Conservation (phyloP, 92 coral and sea anemone species). For the Zoanthus sociatus region DNA sequence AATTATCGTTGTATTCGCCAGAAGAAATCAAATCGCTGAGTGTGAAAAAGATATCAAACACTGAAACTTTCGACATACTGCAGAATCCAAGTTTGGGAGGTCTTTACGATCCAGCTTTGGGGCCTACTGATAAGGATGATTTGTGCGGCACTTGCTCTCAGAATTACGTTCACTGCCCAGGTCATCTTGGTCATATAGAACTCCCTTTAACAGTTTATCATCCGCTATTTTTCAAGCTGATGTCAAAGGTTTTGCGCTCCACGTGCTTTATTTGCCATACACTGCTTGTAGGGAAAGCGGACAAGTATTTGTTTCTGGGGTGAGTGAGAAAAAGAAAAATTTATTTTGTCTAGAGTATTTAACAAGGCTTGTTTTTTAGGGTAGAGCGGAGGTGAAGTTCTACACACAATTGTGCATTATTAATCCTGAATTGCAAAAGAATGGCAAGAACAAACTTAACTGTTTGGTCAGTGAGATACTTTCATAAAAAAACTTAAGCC, state of each 20-base stretch:
- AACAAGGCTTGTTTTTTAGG: no score
- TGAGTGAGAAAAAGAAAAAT: conserved; percentile 36
- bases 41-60: conserved; percentile 87
- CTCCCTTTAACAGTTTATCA: conserved; percentile 94
- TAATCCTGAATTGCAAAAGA: no score
- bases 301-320: conserved; percentile 77
- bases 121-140: conserved; percentile 96
- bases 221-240: conserved; percentile 88
- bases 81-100: conserved; percentile 93
- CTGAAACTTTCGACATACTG: conserved; percentile 89
- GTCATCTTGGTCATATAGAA: conserved; percentile 96
- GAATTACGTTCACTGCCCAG: conserved; percentile 89
- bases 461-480: no score
- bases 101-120: conserved; percentile 92
- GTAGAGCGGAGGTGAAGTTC: no score
- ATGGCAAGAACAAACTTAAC: no score
- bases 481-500: no score
- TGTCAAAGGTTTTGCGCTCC: conserved; percentile 75
- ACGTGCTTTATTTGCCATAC: conserved; percentile 91
- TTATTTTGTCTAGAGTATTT: background rate
- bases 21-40: conserved; percentile 86
- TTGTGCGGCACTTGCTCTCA: conserved; percentile 95
- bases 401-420: background rate
- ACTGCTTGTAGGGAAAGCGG: conserved; percentile 66
- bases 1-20: conserved; percentile 78